Evolutionary conservation across 2,113 vertebrate genomes (phyloP).

Genomic region (Lasiurus cinereus): DNA sequence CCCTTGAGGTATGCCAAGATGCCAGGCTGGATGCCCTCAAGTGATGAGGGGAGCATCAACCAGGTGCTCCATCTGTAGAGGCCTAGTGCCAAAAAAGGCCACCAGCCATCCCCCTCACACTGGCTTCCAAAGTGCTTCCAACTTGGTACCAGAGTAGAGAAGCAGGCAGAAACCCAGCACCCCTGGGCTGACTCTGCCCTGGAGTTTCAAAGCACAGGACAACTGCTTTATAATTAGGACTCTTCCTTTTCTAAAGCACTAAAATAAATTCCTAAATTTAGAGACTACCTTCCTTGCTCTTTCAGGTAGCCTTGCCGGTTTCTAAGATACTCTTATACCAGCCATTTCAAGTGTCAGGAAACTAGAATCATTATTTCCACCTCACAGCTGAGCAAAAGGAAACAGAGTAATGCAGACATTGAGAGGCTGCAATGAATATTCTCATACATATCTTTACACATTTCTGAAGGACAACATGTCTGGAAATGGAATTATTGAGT

Average conservation of each 20-base stretch:
- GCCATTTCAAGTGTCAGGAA: slow-evolving; percentile 19
- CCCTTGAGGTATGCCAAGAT: background rate
- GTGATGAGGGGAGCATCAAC: background rate
- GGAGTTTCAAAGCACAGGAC: background rate
- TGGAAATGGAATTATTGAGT: background rate
- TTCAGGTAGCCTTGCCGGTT: background rate
- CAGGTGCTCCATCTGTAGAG: background rate
- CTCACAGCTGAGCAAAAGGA: background rate
- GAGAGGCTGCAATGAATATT: background rate
- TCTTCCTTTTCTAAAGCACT: slow-evolving; percentile 16
- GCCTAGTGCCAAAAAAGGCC: background rate
- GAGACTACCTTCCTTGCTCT: background rate
- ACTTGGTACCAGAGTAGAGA: background rate
- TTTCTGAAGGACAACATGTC: background rate
- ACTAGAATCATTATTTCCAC: slow-evolving; percentile 3
- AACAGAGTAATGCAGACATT: background rate
- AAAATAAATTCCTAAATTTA: slow-evolving; percentile 51
- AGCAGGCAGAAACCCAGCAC: background rate
- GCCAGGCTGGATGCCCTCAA: background rate
- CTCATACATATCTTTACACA: background rate
- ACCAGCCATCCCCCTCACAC: background rate
- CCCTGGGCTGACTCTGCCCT: background rate
- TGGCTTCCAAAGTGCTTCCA: background rate
- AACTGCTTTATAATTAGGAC: background rate
- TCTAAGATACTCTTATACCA: background rate